These are phyloP conservation scores for Hoplias malabaricus DNA, from an alignment of 2,113 vertebrate genomes.

Conservation along the genomic window DNA sequence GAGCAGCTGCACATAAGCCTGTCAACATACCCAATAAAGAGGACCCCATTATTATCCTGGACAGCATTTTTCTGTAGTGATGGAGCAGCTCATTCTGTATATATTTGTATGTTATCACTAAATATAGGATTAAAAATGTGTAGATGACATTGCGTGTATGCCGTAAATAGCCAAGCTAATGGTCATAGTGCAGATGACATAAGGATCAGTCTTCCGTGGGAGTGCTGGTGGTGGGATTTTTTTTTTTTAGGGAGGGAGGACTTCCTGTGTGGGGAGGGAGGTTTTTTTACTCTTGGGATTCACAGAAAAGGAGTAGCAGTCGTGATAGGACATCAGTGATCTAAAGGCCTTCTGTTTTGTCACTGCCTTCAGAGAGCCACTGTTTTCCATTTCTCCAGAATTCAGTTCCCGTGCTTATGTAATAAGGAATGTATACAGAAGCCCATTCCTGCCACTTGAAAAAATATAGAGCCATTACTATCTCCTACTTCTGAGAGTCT, in stretches of 20 bases:
- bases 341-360: background rate
- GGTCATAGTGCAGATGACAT: background rate
- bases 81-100: too few species aligned
- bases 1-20: too few species aligned
- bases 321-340: constrained; percentile 1
- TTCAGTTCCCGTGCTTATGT: background rate
- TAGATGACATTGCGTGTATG: background rate
- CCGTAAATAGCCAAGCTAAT: background rate
- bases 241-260: constrained; percentile 12
- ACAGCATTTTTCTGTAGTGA: too few species aligned
- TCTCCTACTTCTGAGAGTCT: too few species aligned
- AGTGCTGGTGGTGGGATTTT: background rate
- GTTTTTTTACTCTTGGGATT: background rate
- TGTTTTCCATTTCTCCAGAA: background rate
- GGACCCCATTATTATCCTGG: too few species aligned
- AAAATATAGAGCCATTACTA: too few species aligned
- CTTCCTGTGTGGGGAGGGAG: constrained; percentile 17
- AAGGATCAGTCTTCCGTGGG: background rate
- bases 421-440: background rate
- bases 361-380: background rate
- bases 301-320: background rate
- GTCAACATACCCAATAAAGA: too few species aligned
- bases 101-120: too few species aligned
- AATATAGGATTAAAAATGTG: too few species aligned
- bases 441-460: too few species aligned